A percentile compares a stretch with the other conserved stretches of the same genome.
These are phyloP conservation scores for sheep (Ovis aries) DNA, from an alignment of 2,113 vertebrate species.

Conservation along the genomic window ARS-UI_Ramb_v3.0 NC_056054.1:99090001-99090500, in stretches of 20 bases:
- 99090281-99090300: background rate
- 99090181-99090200: background rate
- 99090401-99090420: background rate
- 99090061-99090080: background rate
- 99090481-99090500: background rate
- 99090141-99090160: background rate
- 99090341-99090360: background rate
- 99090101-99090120: background rate
- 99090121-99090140: background rate
- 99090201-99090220: constrained; percentile 9
- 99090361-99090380: background rate
- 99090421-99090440: background rate
- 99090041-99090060: background rate
- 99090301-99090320: background rate
- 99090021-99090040: background rate
- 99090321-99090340: background rate
- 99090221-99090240: background rate
- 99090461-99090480: background rate
- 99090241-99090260: background rate
- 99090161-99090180: background rate
- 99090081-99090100: background rate
- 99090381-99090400: background rate
- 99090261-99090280: background rate
- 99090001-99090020: background rate
- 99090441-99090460: background rate